A percentile compares a stretch with the other conserved stretches of the same genome.
phyloP scores from a whole-genome alignment of 1,140 invertebrate genomes.

The Anastatus disparis region DNA sequence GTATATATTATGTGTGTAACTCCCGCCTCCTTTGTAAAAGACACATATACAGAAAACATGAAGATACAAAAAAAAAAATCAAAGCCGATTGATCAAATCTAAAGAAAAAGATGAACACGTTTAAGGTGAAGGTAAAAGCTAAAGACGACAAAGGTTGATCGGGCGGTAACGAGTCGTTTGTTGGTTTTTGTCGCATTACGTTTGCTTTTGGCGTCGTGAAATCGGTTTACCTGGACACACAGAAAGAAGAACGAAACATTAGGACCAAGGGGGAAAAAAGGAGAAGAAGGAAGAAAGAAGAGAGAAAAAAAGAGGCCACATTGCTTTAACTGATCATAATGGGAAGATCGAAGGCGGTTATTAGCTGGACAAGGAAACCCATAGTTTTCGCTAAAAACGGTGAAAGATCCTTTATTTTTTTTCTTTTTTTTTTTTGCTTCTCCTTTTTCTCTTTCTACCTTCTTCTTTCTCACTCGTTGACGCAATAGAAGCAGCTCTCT shows the following conservation, averaged over 20 bases:
- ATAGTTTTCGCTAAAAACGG: constrained; percentile 33
- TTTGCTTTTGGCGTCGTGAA: constrained; percentile 45
- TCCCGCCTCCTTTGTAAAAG: no score
- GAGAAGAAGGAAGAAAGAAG: neutral
- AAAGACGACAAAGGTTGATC: constrained; percentile 8
- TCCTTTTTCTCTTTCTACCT: neutral
- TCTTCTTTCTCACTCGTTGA: neutral
- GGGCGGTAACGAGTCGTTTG: constrained; percentile 46
- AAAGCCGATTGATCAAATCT: neutral
- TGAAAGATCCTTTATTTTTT: neutral
- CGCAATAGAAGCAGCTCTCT: constrained; percentile 21
- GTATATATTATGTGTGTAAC: no score
- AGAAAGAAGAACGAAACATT: no score
- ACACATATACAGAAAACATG: neutral
- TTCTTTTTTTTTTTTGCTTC: no score
- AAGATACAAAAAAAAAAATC: constrained; percentile 1
- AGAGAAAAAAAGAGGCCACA: neutral
- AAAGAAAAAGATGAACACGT: neutral
- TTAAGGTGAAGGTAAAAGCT: neutral
- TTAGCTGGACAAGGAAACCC: constrained; percentile 40
- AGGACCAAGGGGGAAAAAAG: no score
- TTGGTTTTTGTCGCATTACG: constrained; percentile 45
- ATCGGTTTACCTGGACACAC: constrained; percentile 45
- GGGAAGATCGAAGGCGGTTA: constrained; percentile 31
- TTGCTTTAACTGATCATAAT: constrained; percentile 17